These are phyloP conservation scores for Phyllotis vaccarum DNA, from an alignment of 2,797 vertebrate species.

Conservation along the genomic window DNA sequence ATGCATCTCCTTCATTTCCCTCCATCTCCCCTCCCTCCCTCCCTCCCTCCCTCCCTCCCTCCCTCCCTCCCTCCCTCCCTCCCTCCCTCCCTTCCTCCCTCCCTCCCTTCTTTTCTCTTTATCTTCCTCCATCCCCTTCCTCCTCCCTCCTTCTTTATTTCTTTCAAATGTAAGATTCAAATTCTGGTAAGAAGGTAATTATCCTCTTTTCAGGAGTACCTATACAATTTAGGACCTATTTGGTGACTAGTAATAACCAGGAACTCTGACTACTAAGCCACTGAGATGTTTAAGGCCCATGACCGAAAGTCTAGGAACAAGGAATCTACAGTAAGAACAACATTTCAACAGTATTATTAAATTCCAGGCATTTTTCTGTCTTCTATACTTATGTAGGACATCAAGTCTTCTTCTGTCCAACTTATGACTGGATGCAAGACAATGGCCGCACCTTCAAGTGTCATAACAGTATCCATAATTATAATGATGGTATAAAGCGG, in stretches of 20 bases:
- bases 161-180: background rate
- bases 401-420: background rate
- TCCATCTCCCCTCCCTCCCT: no score
- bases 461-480: background rate
- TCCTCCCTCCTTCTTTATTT: fast-evolving
- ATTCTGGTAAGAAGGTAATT: background rate
- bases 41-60: background rate
- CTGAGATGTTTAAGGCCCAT: background rate
- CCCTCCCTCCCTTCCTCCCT: fast-evolving
- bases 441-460: background rate
- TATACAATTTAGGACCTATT: constrained; percentile 45
- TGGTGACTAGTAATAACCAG: background rate
- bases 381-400: background rate
- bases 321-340: background rate
- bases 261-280: background rate
- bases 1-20: background rate
- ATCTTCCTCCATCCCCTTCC: fast-evolving
- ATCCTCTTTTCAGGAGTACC: background rate
- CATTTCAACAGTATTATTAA: background rate
- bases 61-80: no score
- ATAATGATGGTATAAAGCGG: background rate
- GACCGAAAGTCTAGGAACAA: background rate
- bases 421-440: background rate
- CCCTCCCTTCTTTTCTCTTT: fast-evolving
- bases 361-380: background rate